Conservation (phyloP, 2,888 invertebrate species). For the Andrena bicolor region DNA sequence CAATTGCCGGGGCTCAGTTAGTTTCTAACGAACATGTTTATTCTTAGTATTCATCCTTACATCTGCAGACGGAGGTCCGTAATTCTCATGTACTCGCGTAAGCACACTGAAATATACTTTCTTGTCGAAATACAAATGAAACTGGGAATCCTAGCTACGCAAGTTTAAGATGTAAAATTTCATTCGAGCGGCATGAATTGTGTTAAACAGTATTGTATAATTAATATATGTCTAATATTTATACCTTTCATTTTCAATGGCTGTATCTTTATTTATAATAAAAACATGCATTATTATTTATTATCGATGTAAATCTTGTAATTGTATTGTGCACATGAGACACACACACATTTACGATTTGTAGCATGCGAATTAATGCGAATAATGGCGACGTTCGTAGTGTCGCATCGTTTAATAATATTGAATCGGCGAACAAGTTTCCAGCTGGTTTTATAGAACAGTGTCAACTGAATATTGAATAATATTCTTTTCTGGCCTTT, state of each 20-base stretch:
- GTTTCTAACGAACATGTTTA: conserved; percentile 4
- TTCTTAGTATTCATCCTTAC: conserved; percentile 3
- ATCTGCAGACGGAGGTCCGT: conserved; percentile 5
- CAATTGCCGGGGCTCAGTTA: conserved; percentile 21
- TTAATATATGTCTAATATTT: conserved; percentile 52
- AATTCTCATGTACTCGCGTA: conserved; percentile 1
- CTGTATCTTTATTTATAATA: conserved; percentile 56
- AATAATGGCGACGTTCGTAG: conserved; percentile 50
- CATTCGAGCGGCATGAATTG: conserved; percentile 21
- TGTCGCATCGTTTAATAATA: conserved; percentile 28
- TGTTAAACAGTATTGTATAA: conserved; percentile 49
- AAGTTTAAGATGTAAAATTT: conserved; percentile 21
- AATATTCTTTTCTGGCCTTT: conserved; percentile 33
- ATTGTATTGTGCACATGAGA: neutral
- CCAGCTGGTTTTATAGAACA: conserved; percentile 4
- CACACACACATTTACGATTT: neutral
- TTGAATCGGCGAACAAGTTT: conserved; percentile 19
- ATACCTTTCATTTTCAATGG: conserved; percentile 42
- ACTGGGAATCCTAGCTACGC: neutral
- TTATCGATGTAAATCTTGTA: conserved; percentile 2
- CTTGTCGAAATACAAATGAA: neutral
- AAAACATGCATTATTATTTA: conserved; percentile 40
- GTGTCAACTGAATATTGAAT: conserved; percentile 32
- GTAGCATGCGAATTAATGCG: neutral
- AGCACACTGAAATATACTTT: neutral